phyloP scores from a whole-genome alignment of 1,140 invertebrate genomes.

The Micrasema minimum region DNA sequence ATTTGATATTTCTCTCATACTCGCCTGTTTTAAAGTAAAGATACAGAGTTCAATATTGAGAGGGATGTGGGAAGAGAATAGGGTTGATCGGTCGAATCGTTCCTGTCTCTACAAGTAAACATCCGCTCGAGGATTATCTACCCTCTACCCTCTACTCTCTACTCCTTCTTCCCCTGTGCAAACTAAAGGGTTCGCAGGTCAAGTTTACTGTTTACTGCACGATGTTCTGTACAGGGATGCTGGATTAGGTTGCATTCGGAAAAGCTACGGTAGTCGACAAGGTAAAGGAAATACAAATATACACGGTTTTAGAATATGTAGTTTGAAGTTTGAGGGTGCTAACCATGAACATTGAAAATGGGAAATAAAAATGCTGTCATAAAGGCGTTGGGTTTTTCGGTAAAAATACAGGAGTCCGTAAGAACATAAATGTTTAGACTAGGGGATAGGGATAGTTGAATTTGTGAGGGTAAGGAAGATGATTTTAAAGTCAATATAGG shows the following conservation, averaged over 20 bases:
- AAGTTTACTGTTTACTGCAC: conserved; percentile 15
- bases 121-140: conserved; percentile 38
- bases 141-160: too few species aligned
- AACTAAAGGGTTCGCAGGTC: conserved; percentile 9
- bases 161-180: background rate
- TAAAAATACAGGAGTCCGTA: too few species aligned
- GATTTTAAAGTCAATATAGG: too few species aligned
- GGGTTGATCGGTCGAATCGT: conserved; percentile 39
- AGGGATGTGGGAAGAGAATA: conserved; percentile 17
- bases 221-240: background rate
- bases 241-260: background rate
- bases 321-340: too few species aligned
- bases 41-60: background rate
- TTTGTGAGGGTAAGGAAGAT: too few species aligned
- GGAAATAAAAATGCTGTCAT: too few species aligned
- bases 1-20: too few species aligned
- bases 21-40: conserved; percentile 5
- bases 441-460: too few species aligned
- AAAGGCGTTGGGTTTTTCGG: too few species aligned
- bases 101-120: conserved; percentile 45
- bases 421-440: too few species aligned
- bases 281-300: background rate
- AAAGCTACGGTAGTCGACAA: background rate
- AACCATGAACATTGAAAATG: too few species aligned
- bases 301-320: too few species aligned